Evolutionary conservation across 2,797 vertebrate genomes (phyloP), one percentile per base, ranked within the genome.

Genomic region (Typhlichthys subterraneus): DNA sequence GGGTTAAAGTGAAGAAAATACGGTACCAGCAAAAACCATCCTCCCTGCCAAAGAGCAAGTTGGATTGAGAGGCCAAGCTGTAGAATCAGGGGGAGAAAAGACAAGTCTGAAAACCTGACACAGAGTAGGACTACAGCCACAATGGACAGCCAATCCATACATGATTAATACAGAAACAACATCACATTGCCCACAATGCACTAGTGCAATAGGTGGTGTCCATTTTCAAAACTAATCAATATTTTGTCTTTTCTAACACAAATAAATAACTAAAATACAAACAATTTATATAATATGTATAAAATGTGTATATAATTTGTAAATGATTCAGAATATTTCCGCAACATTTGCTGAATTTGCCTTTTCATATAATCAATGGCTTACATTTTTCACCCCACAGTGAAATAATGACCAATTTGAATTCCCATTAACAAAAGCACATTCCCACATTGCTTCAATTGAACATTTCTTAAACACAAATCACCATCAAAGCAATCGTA

Each of bases 1-100:
- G 65, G 1, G 61, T 67, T 81, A 45, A 61, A 49, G 75, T 70
- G 77, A 67, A 68, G 63, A 77, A 61, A 72, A 77, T 91, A 90
- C 89, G 89, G 86, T 90, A 91, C 90, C 90, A 92, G 89, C 88
- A 91, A 83, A 91, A 83, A 73, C 87, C 88, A 46, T 92, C 90
- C 81, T 92, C 90, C 83, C 90, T 92, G 88, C 89, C 90, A 87
- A 92, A 90, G 69, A 91, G 87, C 83, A 91, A 84, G 87, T 90
- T 91, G 88, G 89, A 88, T 84, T 92, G 91, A 87, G 91, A 90
- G 78, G 89, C 91, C 88, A 92, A 85, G 80, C 89, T 91, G 90
- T 84, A 83, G 85, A 87, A 77, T 86, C 60, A 81, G 85, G 85
- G 54, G 77, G 70, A 56, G 31, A 71, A 62, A 53, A 72, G 58